These are phyloP conservation scores for Meiosimyza platycephala DNA, from an alignment of 2,888 invertebrate species.

Conservation along the genomic window DNA sequence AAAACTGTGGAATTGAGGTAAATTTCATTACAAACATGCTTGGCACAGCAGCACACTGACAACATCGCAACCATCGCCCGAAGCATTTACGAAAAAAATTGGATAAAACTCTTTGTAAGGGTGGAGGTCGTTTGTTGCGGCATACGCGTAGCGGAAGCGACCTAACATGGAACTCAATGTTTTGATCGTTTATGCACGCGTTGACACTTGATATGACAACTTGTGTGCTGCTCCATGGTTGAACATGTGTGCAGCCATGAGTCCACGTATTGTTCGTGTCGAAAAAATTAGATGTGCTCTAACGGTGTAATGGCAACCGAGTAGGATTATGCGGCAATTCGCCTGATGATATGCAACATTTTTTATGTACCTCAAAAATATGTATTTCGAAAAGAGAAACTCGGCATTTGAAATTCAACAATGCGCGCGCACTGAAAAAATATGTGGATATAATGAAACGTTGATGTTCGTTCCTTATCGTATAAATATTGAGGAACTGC, in stretches of 20 bases:
- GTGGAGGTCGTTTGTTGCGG: conserved; percentile 3
- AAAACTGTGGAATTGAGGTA: conserved; percentile 23
- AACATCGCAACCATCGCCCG: neutral
- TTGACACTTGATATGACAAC: conserved; percentile 35
- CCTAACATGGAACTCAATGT: conserved; percentile 17
- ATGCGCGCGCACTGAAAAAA: conserved; percentile 28
- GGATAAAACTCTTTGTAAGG: neutral
- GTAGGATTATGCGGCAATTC: too few relatives aligned
- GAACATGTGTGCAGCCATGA: too few relatives aligned
- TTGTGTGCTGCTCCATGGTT: too few relatives aligned
- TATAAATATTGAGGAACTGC: neutral
- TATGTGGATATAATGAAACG: conserved; percentile 1
- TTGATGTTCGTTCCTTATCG: conserved; percentile 5
- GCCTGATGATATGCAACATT: neutral
- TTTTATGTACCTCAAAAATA: conserved; percentile 4
- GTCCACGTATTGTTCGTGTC: conserved; percentile 7
- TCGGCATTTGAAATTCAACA: neutral
- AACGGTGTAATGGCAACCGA: neutral
- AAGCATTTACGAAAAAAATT: too few relatives aligned
- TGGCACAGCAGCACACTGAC: neutral
- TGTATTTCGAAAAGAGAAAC: neutral
- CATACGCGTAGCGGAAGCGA: conserved; percentile 10
- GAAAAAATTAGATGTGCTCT: neutral
- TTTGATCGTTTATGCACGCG: conserved; percentile 30
- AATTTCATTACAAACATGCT: conserved; percentile 43